phyloP scores from a whole-genome alignment of 1,140 invertebrate genomes.

The Oncopodura yosiiana region DNA sequence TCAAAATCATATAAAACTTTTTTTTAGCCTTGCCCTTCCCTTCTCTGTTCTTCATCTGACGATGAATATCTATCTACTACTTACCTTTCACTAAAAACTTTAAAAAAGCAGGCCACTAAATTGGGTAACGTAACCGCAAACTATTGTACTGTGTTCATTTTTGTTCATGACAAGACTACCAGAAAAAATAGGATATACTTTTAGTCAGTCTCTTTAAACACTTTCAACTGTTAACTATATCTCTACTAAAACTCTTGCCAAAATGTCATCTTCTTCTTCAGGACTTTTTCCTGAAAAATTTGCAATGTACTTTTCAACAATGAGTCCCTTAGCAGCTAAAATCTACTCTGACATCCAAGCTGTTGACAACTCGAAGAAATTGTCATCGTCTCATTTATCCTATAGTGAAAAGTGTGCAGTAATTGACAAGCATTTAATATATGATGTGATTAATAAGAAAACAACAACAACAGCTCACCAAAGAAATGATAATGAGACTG shows the following conservation, averaged over 20 bases:
- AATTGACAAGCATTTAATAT: slow-evolving; percentile 32
- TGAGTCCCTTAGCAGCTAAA: slow-evolving; percentile 30
- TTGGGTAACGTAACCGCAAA: too few relatives aligned
- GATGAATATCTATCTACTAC: too few relatives aligned
- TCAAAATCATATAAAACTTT: background rate
- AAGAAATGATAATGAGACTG: background rate
- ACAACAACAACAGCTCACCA: background rate
- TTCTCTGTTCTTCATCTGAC: slow-evolving; percentile 4
- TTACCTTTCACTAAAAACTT: too few relatives aligned
- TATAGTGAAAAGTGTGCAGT: slow-evolving; percentile 30
- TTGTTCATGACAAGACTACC: background rate
- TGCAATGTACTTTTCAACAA: slow-evolving; percentile 29
- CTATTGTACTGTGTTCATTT: background rate
- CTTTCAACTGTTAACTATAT: background rate
- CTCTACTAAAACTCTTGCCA: background rate
- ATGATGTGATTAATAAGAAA: slow-evolving; percentile 18
- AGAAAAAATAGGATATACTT: background rate
- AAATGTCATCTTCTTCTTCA: background rate
- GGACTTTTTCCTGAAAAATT: slow-evolving; percentile 22
- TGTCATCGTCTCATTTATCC: slow-evolving; percentile 1
- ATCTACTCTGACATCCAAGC: slow-evolving; percentile 30
- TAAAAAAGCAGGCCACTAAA: too few relatives aligned
- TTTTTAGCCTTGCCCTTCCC: slow-evolving; percentile 12
- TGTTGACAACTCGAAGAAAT: slow-evolving; percentile 18
- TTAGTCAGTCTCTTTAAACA: background rate